phyloP scores from a whole-genome alignment of 2,113 vertebrate genomes.

The Spizaetus ornatus region DNA sequence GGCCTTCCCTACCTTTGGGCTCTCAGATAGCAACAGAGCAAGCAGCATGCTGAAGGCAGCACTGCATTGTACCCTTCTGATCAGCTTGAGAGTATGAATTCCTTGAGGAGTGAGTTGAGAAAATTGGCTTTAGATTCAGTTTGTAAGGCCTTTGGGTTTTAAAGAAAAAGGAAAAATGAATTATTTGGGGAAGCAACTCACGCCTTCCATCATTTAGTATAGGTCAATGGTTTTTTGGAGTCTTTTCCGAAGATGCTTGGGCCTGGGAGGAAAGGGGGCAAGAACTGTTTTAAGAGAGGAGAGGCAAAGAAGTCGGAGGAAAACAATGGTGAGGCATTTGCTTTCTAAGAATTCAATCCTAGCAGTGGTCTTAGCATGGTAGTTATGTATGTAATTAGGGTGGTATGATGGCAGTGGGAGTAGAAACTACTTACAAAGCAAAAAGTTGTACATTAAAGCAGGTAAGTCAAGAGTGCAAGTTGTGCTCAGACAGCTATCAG shows the following conservation, averaged over 20 bases:
- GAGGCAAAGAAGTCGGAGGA: not conserved
- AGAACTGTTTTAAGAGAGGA: not conserved
- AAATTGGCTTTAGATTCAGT: not conserved
- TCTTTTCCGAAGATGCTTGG: not conserved
- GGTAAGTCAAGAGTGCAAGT: not conserved
- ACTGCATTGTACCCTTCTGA: not conserved
- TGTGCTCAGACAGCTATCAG: not conserved
- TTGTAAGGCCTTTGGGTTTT: not conserved
- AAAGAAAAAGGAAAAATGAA: not conserved
- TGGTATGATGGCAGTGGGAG: not conserved
- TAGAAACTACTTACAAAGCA: conserved; percentile 3
- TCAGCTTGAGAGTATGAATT: not conserved
- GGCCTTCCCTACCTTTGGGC: not conserved
- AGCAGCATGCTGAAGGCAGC: not conserved
- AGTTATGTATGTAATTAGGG: conserved; percentile 12
- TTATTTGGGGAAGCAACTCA: not conserved
- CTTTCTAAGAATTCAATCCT: not conserved
- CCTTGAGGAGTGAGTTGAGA: not conserved
- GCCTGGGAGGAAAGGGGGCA: not conserved
- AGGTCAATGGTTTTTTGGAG: not conserved
- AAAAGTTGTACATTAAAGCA: conserved; percentile 17
- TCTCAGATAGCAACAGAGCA: not conserved
- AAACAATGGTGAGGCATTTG: not conserved
- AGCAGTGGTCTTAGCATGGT: not conserved
- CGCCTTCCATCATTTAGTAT: not conserved